These are phyloP conservation scores for Contarinia nasturtii DNA, from an alignment of 1,140 invertebrate species.

Conservation along the genomic window DNA sequence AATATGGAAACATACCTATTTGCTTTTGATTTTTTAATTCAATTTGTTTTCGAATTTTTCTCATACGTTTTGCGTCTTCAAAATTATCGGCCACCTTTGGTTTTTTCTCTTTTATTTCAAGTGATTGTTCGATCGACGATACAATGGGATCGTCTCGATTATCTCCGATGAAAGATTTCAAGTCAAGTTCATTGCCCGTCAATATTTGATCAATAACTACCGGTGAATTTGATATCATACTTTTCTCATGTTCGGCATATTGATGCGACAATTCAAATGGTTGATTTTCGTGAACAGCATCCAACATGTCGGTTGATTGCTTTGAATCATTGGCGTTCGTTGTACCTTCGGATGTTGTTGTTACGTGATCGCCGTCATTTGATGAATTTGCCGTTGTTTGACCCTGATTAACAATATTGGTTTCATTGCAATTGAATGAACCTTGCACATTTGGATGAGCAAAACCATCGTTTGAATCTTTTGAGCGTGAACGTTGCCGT, in stretches of 20 bases:
- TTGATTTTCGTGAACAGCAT: too few relatives aligned
- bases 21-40: constrained; percentile 32
- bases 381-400: background rate
- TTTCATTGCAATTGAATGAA: background rate
- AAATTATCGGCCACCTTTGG: constrained; percentile 39
- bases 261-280: too few relatives aligned
- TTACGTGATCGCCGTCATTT: too few relatives aligned
- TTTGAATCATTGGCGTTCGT: too few relatives aligned
- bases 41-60: constrained; percentile 40
- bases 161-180: background rate
- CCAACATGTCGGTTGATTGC: too few relatives aligned
- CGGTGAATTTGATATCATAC: constrained; percentile 14
- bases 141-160: background rate
- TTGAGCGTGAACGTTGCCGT: constrained; percentile 30
- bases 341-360: too few relatives aligned
- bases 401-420: background rate
- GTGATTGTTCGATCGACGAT: background rate
- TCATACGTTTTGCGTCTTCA: constrained; percentile 34
- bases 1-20: constrained; percentile 8
- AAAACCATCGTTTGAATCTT: constrained; percentile 31
- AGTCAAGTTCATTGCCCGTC: constrained; percentile 12
- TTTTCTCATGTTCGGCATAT: constrained; percentile 3
- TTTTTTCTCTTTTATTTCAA: constrained; percentile 19
- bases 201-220: constrained; percentile 22
- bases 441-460: background rate